These are phyloP conservation scores for Stramonita haemastoma DNA, from an alignment of 2,888 invertebrate genomes.

Conservation along the genomic window DNA sequence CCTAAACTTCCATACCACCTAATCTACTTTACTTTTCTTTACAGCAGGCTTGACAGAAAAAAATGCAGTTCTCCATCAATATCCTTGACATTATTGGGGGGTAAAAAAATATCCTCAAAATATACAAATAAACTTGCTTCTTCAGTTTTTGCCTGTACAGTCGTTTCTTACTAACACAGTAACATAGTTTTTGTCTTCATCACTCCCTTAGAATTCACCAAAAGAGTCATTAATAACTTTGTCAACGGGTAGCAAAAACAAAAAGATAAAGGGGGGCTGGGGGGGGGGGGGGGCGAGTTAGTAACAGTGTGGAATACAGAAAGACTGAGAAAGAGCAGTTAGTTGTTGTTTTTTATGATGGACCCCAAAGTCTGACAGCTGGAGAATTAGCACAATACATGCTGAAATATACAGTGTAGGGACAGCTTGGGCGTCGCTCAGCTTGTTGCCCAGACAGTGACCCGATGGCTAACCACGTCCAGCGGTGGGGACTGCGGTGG, in stretches of 20 bases:
- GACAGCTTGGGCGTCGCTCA: neutral
- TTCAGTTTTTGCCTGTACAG: too few species aligned
- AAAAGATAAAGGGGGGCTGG: neutral
- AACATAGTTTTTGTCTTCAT: too few species aligned
- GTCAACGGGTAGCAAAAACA: too few species aligned
- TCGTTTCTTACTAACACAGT: too few species aligned
- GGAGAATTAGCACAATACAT: neutral
- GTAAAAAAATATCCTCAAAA: too few species aligned
- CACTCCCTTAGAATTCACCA: neutral
- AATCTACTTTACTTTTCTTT: too few species aligned
- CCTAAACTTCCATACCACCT: too few species aligned
- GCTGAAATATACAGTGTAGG: neutral
- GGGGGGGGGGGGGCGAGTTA: too few species aligned
- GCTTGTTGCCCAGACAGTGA: neutral
- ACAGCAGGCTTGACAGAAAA: too few species aligned
- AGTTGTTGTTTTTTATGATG: neutral
- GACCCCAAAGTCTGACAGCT: neutral
- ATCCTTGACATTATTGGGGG: too few species aligned
- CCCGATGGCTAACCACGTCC: constrained; percentile 51
- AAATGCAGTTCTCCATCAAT: too few species aligned
- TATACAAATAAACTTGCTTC: too few species aligned
- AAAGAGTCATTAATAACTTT: neutral
- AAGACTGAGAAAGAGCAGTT: neutral
- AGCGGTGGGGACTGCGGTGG: constrained; percentile 60
- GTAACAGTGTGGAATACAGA: neutral